Evolutionary conservation across 2,113 vertebrate species (phyloP), one percentile per base, ranked within the genome.

Genomic region (Hippotragus niger): DNA sequence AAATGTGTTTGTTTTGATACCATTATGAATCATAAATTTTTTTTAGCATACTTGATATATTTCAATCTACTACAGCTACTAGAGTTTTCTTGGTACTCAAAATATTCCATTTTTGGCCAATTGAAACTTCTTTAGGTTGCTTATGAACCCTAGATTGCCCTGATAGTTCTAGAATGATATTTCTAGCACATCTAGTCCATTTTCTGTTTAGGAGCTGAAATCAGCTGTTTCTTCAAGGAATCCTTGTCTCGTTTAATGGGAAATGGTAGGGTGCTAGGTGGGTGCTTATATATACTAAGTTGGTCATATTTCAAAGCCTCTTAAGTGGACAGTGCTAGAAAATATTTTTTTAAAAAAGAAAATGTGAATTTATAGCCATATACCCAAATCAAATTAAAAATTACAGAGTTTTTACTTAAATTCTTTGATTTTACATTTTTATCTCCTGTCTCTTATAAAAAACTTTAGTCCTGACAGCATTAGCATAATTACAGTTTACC

Each of bases 1-100:
- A 52, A 58, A 80, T 88, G 86, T 93, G 53, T 87, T 83, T 83
- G n/a, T 96, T 95, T 91, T 82, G 55, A 29, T 78, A 57, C 74
- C 33, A 57, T 90, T 83, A 50, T 50, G 53, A 80, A 84, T 58
- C 53, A 57, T 80, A 15, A 40, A 43, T 78, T 78, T 74, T 74
- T 90, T 71, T 71, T 40, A 53, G 50, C 53, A 74, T n/a, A 33
- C 27, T 76, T 57, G 76, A 36, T 83, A 45, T 45, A 19, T 84
- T 95, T 97, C 10, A 76, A 23, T 40, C 47, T 21, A 40, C 15
- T 58, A 45, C 27, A 85, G 29, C 58, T 53, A 90, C 25, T 90
- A 40, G 45, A 47, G 10, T 76, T 53, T 82, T 53, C 21, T 16
- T 57, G 27, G 45, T 58, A 82, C 10, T 60, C 40, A 55, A 36